Conservation (phyloP, 2,888 invertebrate genomes). For the Tricholauxania praeusta region DNA sequence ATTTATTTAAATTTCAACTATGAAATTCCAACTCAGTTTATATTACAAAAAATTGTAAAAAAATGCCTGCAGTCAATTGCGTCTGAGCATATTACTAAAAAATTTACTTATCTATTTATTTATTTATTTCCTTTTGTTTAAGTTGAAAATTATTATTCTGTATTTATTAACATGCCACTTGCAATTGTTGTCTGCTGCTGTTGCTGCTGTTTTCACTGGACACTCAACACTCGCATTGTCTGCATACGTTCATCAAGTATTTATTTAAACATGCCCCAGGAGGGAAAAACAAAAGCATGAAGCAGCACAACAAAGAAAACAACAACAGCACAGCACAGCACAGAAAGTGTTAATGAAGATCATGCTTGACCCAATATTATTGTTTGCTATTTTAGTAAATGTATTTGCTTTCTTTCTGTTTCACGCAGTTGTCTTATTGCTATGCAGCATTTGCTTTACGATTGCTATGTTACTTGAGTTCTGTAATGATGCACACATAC, state of each 20-base stretch:
- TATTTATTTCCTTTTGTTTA: slow-evolving; percentile 4
- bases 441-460: too few species aligned
- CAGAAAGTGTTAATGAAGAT: slow-evolving; percentile 29
- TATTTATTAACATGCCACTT: slow-evolving; percentile 11
- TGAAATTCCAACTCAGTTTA: too few species aligned
- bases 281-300: too few species aligned
- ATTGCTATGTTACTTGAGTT: too few species aligned
- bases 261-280: background rate
- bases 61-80: background rate
- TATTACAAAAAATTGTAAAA: too few species aligned
- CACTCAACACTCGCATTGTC: too few species aligned
- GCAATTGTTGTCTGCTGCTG: background rate
- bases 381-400: slow-evolving; percentile 3
- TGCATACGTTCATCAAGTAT: slow-evolving; percentile 10
- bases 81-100: background rate
- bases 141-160: background rate
- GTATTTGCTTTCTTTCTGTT: background rate
- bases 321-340: background rate
- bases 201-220: background rate
- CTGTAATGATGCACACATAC: too few species aligned
- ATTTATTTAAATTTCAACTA: too few species aligned
- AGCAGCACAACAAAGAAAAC: too few species aligned
- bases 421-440: too few species aligned
- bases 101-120: background rate
- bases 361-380: slow-evolving; percentile 24